These are phyloP conservation scores for Burhinus bistriatus DNA, from an alignment of 2,113 vertebrate species.

Conservation along the genomic window DNA sequence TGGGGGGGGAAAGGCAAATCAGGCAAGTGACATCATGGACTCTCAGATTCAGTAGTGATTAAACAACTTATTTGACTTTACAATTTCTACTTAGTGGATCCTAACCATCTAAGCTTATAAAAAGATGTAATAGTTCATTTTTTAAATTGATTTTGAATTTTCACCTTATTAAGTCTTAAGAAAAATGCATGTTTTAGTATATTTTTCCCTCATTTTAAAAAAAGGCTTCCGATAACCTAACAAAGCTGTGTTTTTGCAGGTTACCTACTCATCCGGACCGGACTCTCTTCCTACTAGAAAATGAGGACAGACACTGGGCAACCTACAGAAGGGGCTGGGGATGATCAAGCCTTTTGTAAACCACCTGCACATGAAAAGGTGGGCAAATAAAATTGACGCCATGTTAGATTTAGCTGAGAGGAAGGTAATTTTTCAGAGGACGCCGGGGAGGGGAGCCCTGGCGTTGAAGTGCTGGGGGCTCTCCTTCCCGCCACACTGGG, in stretches of 20 bases:
- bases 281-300: not conserved
- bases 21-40: not conserved
- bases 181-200: not conserved
- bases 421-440: not conserved
- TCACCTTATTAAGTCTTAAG: not conserved
- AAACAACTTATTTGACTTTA: not conserved
- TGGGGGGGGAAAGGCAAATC: rapidly evolving
- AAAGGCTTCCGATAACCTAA: not conserved
- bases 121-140: not conserved
- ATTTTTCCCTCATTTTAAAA: not conserved
- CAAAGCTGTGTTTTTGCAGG: not conserved
- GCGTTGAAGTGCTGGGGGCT: not conserved
- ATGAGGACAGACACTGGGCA: not conserved
- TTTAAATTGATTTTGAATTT: not conserved
- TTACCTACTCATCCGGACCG: not conserved
- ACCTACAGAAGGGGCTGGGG: not conserved
- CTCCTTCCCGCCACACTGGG: not conserved
- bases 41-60: not conserved
- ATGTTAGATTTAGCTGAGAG: no score
- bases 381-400: not conserved
- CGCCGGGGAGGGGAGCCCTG: not conserved
- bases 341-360: not conserved
- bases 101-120: not conserved
- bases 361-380: not conserved
- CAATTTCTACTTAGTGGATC: not conserved